Evolutionary conservation across 2,797 vertebrate genomes (phyloP), one percentile per base, ranked within the genome.

Genomic region (Smutsia gigantea): DNA sequence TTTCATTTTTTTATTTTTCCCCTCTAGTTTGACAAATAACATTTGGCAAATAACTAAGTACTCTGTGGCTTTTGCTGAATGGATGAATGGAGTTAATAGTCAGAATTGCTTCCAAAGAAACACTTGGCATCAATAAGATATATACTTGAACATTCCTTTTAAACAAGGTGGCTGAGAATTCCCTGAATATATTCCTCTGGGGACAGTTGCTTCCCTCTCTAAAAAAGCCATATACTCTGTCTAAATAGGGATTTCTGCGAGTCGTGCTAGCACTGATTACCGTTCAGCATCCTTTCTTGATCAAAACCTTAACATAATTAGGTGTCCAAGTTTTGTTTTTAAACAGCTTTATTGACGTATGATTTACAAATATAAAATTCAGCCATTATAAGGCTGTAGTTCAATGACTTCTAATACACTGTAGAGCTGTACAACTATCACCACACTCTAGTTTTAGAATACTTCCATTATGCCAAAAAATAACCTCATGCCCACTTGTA

Each of bases 111-210:
- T 94, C 85, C 75, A 83, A 90, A 88, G 95, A 88, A 88, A 91
- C 46, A 49, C 37, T 81, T 85, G 93, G 66, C 77, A 88, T 85
- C 37, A 37, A 13, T 75, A 68, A 74, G 78, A 88, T 72, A 71
- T 63, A 79, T 57, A 75, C 72, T 46, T 59, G 66, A 63, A 91
- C 87, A 81, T 85, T 91, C 75, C 53, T 75, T 91, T 87, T 84
- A 81, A 64, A 93, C 83, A 96, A 88, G 51, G 90, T 93, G 63
- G 69, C 83, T 95, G 57, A 88, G 90, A 97, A 84, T 79, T 95
- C 95, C 93, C 90, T 88, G 71, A 93, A 85, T 68, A 84, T 64
- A 85, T 91, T 84, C 72, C 46, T 91, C 55, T 69, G 66, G 46
- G 77, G 68, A 75, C 66, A 81, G 14, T 75, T 85, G 64, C 68